A percentile compares a stretch with the other conserved stretches of the same genome.
phyloP scores from a whole-genome alignment of 2,113 vertebrate species.

The Alethe castanea region DNA sequence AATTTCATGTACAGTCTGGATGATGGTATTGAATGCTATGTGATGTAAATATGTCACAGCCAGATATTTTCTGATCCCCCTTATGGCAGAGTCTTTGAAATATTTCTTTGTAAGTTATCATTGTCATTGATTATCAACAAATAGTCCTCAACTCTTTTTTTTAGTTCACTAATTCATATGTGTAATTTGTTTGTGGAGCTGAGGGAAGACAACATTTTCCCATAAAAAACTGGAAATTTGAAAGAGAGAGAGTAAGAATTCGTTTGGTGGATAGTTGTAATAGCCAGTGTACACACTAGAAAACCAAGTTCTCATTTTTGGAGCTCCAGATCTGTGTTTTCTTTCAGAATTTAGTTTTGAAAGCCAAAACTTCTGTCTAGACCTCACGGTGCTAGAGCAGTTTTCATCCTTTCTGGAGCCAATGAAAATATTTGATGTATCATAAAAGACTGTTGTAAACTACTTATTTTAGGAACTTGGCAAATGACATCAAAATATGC shows the following conservation, averaged over 20 bases:
- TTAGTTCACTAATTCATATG: background rate
- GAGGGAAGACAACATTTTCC: background rate
- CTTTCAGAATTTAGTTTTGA: background rate
- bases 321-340: background rate
- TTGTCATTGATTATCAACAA: background rate
- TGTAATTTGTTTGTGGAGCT: rapidly evolving
- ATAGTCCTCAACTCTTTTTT: background rate
- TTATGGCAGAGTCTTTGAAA: background rate
- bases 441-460: background rate
- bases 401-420: background rate
- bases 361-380: background rate
- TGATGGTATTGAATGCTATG: background rate
- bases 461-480: background rate
- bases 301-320: background rate
- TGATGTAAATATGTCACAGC: background rate
- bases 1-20: background rate
- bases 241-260: background rate
- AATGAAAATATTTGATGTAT: background rate
- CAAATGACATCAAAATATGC: background rate
- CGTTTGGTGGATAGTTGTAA: background rate
- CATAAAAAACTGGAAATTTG: background rate
- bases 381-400: background rate
- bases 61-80: background rate
- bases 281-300: background rate
- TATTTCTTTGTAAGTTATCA: background rate